These are phyloP conservation scores for Lasioglossum albipes DNA, from an alignment of 1,140 invertebrate genomes.

Conservation along the genomic window DNA sequence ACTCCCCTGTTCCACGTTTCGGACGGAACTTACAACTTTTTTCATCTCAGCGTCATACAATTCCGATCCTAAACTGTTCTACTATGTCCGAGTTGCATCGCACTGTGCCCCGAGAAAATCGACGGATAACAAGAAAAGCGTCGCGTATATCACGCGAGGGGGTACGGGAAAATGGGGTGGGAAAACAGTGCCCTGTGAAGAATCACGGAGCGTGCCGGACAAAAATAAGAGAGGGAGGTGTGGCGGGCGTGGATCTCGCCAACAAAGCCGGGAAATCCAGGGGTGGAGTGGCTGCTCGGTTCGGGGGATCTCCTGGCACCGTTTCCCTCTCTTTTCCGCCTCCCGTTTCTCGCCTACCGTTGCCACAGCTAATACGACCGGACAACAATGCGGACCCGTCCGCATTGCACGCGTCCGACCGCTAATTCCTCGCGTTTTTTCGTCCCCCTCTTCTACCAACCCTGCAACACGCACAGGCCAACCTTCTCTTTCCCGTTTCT, in stretches of 20 bases:
- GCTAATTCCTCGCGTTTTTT: conserved; percentile 74
- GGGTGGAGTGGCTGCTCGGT: conserved; percentile 25
- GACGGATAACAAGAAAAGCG: no score
- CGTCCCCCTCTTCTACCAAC: conserved; percentile 21
- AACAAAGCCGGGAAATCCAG: conserved; percentile 59
- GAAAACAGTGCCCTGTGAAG: not conserved
- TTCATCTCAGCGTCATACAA: no score
- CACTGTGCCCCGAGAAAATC: no score
- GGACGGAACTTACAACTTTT: no score
- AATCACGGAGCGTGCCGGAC: conserved; percentile 10
- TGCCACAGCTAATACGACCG: conserved; percentile 66
- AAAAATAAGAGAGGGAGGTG: conserved; percentile 23
- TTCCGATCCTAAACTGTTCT: no score
- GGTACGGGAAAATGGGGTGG: no score
- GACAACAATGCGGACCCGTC: conserved; percentile 71
- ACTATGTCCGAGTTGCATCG: no score
- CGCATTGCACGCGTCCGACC: conserved; percentile 71
- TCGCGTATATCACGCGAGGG: no score
- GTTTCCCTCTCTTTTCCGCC: conserved; percentile 28
- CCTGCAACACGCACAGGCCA: not conserved
- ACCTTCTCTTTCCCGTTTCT: conserved; percentile 3
- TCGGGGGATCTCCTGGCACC: conserved; percentile 25
- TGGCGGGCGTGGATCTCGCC: conserved; percentile 35
- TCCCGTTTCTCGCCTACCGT: conserved; percentile 55
- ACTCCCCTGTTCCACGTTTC: no score